Evolutionary conservation across 2,113 vertebrate species (phyloP).

Genomic region (Anarhynchus alexandrinus): DNA sequence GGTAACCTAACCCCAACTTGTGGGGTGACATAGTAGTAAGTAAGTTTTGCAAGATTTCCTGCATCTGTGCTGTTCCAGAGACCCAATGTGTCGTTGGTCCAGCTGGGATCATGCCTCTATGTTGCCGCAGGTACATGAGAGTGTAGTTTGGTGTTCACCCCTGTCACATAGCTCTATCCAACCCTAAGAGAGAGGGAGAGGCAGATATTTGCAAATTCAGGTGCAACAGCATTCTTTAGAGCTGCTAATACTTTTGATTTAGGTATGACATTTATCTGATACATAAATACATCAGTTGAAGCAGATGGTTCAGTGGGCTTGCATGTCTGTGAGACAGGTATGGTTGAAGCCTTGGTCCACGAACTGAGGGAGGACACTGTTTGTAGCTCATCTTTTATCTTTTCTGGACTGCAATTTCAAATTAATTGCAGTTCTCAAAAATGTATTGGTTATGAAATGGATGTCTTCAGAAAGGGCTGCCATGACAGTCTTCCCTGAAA

Average conservation of each 20-base stretch:
- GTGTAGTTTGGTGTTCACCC: not conserved
- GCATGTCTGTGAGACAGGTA: not conserved
- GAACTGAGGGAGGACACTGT: not conserved
- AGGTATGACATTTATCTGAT: not conserved
- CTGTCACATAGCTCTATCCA: not conserved
- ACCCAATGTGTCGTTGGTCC: rapidly evolving
- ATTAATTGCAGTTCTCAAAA: not conserved
- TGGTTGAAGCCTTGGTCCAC: not conserved
- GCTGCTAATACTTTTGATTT: not conserved
- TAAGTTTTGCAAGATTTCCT: not conserved
- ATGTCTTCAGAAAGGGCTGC: not conserved
- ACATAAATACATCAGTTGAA: not conserved
- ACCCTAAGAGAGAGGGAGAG: not conserved
- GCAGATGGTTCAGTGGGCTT: not conserved
- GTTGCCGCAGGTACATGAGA: not conserved
- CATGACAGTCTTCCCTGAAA: not conserved
- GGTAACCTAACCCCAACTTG: not conserved
- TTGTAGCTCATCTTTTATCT: not conserved
- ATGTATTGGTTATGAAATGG: not conserved
- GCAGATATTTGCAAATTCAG: not conserved
- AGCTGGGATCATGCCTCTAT: not conserved
- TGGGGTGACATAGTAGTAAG: not conserved
- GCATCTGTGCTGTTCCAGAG: not conserved
- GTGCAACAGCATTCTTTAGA: not conserved
- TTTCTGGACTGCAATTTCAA: not conserved